A percentile compares a stretch with the other conserved stretches of the same genome.
phyloP scores from a whole-genome alignment of 2,113 vertebrate species.

The Anas platyrhynchos region DNA sequence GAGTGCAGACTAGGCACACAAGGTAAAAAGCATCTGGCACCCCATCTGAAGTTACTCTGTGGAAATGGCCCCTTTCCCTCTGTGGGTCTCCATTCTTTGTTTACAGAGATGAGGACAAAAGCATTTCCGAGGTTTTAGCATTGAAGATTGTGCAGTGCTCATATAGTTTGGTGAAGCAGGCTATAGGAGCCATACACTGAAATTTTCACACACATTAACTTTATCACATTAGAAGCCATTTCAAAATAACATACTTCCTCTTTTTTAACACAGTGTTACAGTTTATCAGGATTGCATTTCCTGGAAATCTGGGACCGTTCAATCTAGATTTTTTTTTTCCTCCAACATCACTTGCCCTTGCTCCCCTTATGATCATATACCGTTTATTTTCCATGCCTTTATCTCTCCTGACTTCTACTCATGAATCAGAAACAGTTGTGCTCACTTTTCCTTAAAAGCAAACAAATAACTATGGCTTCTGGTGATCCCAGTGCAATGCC shows the following conservation, averaged over 20 bases:
- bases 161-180: neutral
- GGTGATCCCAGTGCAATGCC: neutral
- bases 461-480: neutral
- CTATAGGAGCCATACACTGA: neutral
- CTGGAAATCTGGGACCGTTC: neutral
- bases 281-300: neutral
- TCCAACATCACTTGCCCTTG: neutral
- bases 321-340: neutral
- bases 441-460: neutral
- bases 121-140: neutral
- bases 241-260: neutral
- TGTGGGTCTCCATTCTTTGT: neutral
- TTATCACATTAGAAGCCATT: neutral
- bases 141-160: neutral
- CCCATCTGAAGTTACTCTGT: neutral
- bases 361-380: neutral
- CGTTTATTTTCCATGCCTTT: neutral
- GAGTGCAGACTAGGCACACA: neutral
- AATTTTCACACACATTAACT: neutral
- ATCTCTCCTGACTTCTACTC: neutral
- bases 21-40: neutral
- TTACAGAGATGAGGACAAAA: neutral
- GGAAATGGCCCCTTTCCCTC: neutral
- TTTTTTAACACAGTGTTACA: neutral
- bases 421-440: neutral